A percentile compares a stretch with the other conserved stretches of the same genome.
These are phyloP conservation scores for Riparia riparia DNA, from an alignment of 2,113 vertebrate species.

Conservation along the genomic window DNA sequence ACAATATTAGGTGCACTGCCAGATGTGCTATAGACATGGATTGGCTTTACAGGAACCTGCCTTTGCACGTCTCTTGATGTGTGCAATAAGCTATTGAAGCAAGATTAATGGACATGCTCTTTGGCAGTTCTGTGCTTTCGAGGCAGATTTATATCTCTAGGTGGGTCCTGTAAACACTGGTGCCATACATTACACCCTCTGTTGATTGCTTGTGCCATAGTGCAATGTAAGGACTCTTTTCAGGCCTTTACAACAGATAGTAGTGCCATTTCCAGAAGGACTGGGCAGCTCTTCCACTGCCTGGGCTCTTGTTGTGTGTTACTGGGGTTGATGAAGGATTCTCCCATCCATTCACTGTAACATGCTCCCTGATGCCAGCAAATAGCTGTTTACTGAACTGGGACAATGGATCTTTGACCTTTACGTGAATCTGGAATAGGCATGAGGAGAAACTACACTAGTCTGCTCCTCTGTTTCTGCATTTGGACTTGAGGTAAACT, in stretches of 20 bases:
- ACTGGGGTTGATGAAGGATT: background rate
- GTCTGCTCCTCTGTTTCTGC: background rate
- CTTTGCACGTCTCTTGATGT: background rate
- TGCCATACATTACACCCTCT: background rate
- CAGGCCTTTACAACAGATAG: background rate
- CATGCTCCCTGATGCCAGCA: background rate
- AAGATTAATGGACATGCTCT: background rate
- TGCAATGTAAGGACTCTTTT: background rate
- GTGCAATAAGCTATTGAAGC: background rate
- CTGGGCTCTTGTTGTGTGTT: background rate
- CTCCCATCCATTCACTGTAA: background rate
- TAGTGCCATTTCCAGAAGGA: background rate
- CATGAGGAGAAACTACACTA: background rate
- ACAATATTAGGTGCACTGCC: background rate
- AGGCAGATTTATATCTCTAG: background rate
- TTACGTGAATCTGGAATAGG: background rate
- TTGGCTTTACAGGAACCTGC: background rate
- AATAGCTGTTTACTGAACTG: background rate
- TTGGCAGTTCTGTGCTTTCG: background rate
- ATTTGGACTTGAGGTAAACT: background rate
- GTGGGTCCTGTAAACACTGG: background rate
- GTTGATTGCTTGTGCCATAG: background rate
- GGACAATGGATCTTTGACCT: constrained; percentile 6
- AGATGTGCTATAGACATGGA: background rate
- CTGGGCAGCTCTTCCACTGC: background rate